A percentile compares a stretch with the other conserved stretches of the same genome.
phyloP scores from a whole-genome alignment of 2,797 vertebrate genomes.

The Coregonus suidteri region DNA sequence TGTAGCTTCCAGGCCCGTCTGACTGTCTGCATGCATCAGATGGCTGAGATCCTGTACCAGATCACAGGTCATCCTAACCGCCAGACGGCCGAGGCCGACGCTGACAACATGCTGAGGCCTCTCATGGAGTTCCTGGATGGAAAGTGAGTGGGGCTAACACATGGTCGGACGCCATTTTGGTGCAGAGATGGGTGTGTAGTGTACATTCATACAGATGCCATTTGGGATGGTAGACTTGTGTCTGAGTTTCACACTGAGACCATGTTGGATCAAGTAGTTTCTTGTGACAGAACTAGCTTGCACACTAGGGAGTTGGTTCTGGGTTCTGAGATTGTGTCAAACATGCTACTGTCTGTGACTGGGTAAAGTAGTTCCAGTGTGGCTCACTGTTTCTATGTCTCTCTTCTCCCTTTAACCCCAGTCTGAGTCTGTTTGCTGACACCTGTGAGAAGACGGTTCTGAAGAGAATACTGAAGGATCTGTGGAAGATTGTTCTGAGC shows the following conservation, averaged over 20 bases:
- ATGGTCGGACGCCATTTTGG: not conserved
- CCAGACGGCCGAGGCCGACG: conserved; percentile 90
- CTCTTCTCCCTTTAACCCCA: conserved; percentile 44
- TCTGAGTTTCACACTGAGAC: not conserved
- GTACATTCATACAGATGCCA: not conserved
- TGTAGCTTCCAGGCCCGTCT: conserved; percentile 90
- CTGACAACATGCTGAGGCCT: conserved; percentile 91
- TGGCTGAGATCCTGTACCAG: conserved; percentile 92
- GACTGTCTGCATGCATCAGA: conserved; percentile 91
- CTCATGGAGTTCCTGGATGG: conserved; percentile 97
- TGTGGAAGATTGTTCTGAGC: conserved; percentile 93
- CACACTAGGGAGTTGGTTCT: not conserved
- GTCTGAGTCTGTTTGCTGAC: conserved; percentile 91
- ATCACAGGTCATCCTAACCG: conserved; percentile 91
- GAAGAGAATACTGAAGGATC: conserved; percentile 93
- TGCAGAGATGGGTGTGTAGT: not conserved
- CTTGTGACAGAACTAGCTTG: not conserved
- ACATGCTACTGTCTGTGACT: not conserved
- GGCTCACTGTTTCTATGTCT: conserved; percentile 10
- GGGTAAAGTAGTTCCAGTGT: too few species aligned
- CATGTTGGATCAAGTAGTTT: not conserved
- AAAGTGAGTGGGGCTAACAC: conserved; percentile 81
- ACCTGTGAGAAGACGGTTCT: conserved; percentile 95
- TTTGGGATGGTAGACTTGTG: too few species aligned
- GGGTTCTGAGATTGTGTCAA: not conserved